Percentiles rank a stretch among this genome's conserved stretches.
These are phyloP conservation scores for Papilio helenus DNA, from an alignment of 1,140 invertebrate species.

Conservation along the genomic window DNA sequence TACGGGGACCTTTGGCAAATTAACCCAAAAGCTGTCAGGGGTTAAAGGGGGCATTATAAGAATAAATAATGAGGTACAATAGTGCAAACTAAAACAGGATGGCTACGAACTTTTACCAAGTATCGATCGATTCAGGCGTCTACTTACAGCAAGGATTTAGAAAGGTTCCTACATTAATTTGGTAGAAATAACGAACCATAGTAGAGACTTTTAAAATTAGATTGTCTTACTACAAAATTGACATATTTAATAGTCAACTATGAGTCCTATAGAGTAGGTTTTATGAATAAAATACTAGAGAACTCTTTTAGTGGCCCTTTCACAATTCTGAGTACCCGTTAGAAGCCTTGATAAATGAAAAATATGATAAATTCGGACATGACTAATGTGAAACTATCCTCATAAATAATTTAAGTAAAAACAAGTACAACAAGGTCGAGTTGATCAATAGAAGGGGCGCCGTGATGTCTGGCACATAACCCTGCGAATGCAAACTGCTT, in stretches of 20 bases:
- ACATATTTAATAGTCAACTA: too few relatives aligned
- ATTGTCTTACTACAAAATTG: neutral
- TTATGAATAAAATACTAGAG: too few relatives aligned
- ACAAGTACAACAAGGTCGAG: constrained; percentile 6
- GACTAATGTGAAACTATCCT: too few relatives aligned
- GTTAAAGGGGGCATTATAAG: constrained; percentile 66
- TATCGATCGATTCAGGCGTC: constrained; percentile 26
- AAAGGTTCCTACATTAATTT: neutral
- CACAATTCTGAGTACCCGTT: too few relatives aligned
- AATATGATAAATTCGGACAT: too few relatives aligned
- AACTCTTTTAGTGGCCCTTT: too few relatives aligned
- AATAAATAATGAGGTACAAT: constrained; percentile 68
- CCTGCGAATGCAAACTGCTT: neutral
- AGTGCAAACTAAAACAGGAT: constrained; percentile 46
- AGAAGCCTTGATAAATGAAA: too few relatives aligned
- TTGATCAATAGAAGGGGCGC: constrained; percentile 25
- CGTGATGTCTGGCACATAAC: constrained; percentile 15
- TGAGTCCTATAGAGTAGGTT: too few relatives aligned
- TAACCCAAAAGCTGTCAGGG: constrained; percentile 57
- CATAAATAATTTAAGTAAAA: neutral
- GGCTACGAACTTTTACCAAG: constrained; percentile 45
- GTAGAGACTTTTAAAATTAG: neutral
- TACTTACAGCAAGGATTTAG: neutral
- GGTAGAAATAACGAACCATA: neutral
- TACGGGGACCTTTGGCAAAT: constrained; percentile 59